These are phyloP conservation scores for Phoeniculus purpureus DNA, from an alignment of 2,797 vertebrate genomes.

Conservation along the genomic window DNA sequence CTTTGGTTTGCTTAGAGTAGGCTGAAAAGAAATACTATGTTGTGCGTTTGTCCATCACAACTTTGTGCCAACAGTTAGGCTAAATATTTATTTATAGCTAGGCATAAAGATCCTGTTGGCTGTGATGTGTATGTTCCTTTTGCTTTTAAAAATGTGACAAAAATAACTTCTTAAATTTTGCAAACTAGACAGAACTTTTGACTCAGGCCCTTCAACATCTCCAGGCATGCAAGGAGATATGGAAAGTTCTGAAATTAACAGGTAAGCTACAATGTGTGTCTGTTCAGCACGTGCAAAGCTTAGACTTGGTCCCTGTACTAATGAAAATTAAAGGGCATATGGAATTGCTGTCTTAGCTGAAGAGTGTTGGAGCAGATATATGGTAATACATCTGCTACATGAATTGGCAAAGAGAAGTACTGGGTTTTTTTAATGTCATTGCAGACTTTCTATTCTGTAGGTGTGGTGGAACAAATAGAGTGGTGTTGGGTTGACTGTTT, in stretches of 20 bases:
- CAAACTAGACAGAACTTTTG: slow-evolving; percentile 80
- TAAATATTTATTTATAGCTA: background rate
- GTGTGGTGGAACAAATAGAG: background rate
- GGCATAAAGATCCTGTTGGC: background rate
- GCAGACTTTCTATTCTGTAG: background rate
- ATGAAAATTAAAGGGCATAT: background rate
- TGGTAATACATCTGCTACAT: background rate
- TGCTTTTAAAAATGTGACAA: background rate
- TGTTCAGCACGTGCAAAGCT: background rate
- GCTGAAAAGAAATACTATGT: no score
- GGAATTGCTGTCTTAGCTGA: background rate
- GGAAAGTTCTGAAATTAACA: slow-evolving; percentile 86
- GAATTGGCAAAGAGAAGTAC: background rate
- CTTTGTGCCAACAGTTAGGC: no score
- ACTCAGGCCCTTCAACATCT: slow-evolving; percentile 84
- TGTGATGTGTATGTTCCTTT: background rate
- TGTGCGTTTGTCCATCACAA: no score
- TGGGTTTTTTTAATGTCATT: background rate
- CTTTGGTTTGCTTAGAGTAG: no score
- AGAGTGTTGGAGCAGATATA: background rate
- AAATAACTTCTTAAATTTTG: slow-evolving; percentile 11
- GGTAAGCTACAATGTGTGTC: slow-evolving; percentile 74
- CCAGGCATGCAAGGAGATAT: slow-evolving; percentile 85
- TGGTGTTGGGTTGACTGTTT: background rate
- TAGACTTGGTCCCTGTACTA: background rate